A percentile compares a stretch with the other conserved stretches of the same genome.
Evolutionary conservation across 1,140 invertebrate species (phyloP).

Genomic region (Drosophila quadrilineata): DNA sequence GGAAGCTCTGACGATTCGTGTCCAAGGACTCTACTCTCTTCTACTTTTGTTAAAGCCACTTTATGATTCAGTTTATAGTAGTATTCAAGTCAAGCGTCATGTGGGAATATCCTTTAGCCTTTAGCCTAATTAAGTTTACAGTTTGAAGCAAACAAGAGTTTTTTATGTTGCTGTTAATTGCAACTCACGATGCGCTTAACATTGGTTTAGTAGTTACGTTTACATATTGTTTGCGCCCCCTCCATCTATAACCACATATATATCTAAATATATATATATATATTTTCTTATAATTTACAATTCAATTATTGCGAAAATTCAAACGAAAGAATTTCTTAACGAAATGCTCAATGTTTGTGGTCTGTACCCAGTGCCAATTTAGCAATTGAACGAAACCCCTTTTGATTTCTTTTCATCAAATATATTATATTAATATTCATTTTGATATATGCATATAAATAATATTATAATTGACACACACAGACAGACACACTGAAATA

Average conservation of each 20-base stretch:
- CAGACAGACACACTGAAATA: slow-evolving; percentile 26
- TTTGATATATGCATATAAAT: slow-evolving; percentile 22
- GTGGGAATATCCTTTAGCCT: slow-evolving; percentile 63
- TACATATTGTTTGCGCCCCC: slow-evolving; percentile 51
- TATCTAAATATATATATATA: background rate
- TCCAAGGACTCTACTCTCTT: slow-evolving; percentile 46
- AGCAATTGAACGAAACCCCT: slow-evolving; percentile 38
- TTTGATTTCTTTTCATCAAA: slow-evolving; percentile 40
- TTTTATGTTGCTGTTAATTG: slow-evolving; percentile 74
- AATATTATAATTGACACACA: slow-evolving; percentile 13
- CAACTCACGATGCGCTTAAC: slow-evolving; percentile 58
- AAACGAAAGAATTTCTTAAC: slow-evolving; percentile 44
- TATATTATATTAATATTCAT: slow-evolving; percentile 23
- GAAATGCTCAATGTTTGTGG: slow-evolving; percentile 69
- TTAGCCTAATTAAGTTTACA: slow-evolving; percentile 65
- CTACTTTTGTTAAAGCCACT: too few relatives aligned
- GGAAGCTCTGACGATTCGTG: slow-evolving; percentile 17
- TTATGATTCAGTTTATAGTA: slow-evolving; percentile 55
- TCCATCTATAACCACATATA: too few relatives aligned
- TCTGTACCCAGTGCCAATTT: slow-evolving; percentile 65
- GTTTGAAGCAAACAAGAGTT: too few relatives aligned
- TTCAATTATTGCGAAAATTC: slow-evolving; percentile 26
- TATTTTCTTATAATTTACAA: slow-evolving; percentile 27
- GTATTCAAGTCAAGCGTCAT: slow-evolving; percentile 66
- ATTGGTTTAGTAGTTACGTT: slow-evolving; percentile 64